Evolutionary conservation across 2,113 vertebrate species (phyloP).

Genomic region (Casuarius casuarius): DNA sequence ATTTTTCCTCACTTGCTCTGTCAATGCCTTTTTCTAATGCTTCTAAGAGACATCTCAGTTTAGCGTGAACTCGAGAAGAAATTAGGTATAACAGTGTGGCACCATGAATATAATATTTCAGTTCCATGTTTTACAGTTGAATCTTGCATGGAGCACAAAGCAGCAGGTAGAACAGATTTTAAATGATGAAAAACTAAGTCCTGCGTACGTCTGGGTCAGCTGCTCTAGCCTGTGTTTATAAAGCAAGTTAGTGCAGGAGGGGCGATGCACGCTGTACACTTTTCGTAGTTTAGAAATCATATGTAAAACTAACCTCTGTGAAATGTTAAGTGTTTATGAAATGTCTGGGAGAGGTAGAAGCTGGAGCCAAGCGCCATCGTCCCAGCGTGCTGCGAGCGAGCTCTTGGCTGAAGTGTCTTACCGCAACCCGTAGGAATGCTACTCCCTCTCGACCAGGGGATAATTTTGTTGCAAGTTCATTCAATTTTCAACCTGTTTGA

Average conservation of each 20-base stretch:
- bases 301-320: conserved; percentile 77
- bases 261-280: background rate
- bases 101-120: conserved; percentile 64
- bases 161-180: conserved; percentile 71
- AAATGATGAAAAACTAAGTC: conserved; percentile 68
- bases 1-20: conserved; percentile 75
- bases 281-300: conserved; percentile 64
- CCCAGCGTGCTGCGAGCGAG: background rate
- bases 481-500: conserved; percentile 69
- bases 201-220: conserved; percentile 64
- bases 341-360: conserved; percentile 59
- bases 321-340: conserved; percentile 80
- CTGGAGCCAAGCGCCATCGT: conserved; percentile 4
- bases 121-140: conserved; percentile 49
- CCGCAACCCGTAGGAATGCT: conserved; percentile 67
- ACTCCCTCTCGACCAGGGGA: conserved; percentile 17
- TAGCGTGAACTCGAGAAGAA: conserved; percentile 76
- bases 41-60: conserved; percentile 74
- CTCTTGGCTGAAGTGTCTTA: conserved; percentile 21
- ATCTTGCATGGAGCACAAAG: background rate
- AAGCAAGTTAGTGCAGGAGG: conserved; percentile 54
- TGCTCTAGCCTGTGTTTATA: conserved; percentile 69
- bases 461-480: conserved; percentile 65
- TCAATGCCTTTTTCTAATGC: conserved; percentile 77
- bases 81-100: conserved; percentile 65